A percentile compares a stretch with the other conserved stretches of the same genome.
Evolutionary conservation across 92 coral and sea anemone genomes (phyloP).

Genomic region (Siderastrea radians): DNA sequence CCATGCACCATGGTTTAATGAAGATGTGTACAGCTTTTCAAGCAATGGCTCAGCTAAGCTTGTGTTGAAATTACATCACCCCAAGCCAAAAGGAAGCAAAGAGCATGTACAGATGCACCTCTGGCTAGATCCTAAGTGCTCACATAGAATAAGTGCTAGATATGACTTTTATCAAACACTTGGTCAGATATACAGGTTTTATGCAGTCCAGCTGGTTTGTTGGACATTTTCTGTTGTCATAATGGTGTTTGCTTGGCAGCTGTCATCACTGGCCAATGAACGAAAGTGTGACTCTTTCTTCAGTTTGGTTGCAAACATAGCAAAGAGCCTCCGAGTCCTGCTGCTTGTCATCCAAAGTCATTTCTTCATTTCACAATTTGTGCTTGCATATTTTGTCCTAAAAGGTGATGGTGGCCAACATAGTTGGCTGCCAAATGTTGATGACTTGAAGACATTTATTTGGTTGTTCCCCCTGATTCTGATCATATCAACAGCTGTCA

Average conservation of each 20-base stretch:
- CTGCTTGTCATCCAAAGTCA: slow-evolving; percentile 86
- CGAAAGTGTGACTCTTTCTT: slow-evolving; percentile 83
- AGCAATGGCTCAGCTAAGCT: slow-evolving; percentile 65
- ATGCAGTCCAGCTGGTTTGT: slow-evolving; percentile 80
- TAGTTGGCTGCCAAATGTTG: slow-evolving; percentile 83
- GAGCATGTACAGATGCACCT: slow-evolving; percentile 84
- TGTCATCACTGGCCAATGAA: slow-evolving; percentile 70
- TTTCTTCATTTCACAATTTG: slow-evolving; percentile 82
- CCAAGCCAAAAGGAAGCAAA: slow-evolving; percentile 81
- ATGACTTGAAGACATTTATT: slow-evolving; percentile 84
- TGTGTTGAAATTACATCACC: slow-evolving; percentile 81
- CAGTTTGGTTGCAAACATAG: slow-evolving; percentile 65
- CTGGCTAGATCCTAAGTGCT: slow-evolving; percentile 88
- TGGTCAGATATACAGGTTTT: slow-evolving; percentile 89
- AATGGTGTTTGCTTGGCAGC: slow-evolving; percentile 88
- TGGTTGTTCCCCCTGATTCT: slow-evolving; percentile 84
- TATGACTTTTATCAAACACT: slow-evolving; percentile 80
- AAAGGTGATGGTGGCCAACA: slow-evolving; percentile 80
- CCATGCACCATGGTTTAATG: slow-evolving; percentile 95
- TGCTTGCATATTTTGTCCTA: slow-evolving; percentile 79
- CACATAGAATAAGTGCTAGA: slow-evolving; percentile 74
- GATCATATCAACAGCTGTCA: slow-evolving; percentile 77
- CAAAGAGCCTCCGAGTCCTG: slow-evolving; percentile 80
- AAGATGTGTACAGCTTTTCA: slow-evolving; percentile 78
- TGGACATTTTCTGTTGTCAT: slow-evolving; percentile 89